A percentile compares a stretch with the other conserved stretches of the same genome.
phyloP scores from a whole-genome alignment of 2,797 vertebrate genomes.

The Phataginus tricuspis region DNA sequence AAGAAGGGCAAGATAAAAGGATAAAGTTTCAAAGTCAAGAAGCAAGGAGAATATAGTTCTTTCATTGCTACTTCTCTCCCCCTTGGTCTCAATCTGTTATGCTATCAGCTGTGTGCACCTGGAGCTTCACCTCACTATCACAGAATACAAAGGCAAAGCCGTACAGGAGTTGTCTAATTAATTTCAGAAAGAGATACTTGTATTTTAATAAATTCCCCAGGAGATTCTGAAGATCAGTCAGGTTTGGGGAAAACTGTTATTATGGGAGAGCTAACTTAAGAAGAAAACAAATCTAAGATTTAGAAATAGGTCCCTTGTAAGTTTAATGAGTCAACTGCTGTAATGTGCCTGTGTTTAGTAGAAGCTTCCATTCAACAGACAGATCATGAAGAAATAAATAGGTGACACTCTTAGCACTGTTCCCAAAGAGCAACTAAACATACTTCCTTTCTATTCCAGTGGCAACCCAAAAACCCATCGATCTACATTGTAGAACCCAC shows the following conservation, averaged over 20 bases:
- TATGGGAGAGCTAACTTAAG: not conserved
- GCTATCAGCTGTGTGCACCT: not conserved
- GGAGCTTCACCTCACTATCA: not conserved
- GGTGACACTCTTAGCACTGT: not conserved
- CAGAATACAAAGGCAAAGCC: not conserved
- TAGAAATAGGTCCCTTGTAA: not conserved
- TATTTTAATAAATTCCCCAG: not conserved
- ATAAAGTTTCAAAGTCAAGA: not conserved
- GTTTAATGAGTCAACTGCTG: not conserved
- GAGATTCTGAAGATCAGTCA: not conserved
- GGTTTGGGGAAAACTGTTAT: not conserved
- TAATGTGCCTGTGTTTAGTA: not conserved
- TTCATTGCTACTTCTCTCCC: not conserved
- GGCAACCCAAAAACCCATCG: not conserved
- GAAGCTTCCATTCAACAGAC: not conserved
- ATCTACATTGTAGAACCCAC: not conserved
- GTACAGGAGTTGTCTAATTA: not conserved
- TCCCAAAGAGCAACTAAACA: not conserved
- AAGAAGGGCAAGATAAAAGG: not conserved
- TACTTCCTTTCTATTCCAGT: not conserved
- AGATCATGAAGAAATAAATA: fast-evolving
- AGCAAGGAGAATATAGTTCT: not conserved
- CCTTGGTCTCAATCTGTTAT: not conserved
- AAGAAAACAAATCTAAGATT: conserved; percentile 42
- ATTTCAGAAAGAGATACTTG: conserved; percentile 41